Evolutionary conservation across 2,888 invertebrate genomes (phyloP), one percentile per base, ranked within the genome.

Genomic region (Drosophila falleni): DNA sequence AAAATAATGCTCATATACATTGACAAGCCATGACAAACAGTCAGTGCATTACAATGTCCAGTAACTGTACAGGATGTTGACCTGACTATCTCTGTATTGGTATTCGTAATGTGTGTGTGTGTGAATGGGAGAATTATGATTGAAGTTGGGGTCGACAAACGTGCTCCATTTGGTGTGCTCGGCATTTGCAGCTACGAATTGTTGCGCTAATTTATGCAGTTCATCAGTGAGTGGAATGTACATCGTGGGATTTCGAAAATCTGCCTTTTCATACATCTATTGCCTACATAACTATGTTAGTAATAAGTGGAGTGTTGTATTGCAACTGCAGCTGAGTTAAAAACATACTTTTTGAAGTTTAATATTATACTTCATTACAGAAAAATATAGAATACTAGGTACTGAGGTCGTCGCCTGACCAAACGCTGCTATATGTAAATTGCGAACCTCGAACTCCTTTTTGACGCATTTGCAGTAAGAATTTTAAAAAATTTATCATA

Each of bases 141-240:
- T 39, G 11, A 39, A 16, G n/a, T 41, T 41, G 39, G 23, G 37
- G 19, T 26, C 16, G 23, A 26, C 54, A 80, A 67, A 80, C 86
- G 86, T 87, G 83, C 80, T 59, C 42, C 63, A 85, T 73, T 82
- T 82, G 60, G 63, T 68, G 70, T 80, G 31, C 66, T 39, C 55
- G 62, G 83, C 78, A 83, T 87, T 87, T 87, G 70, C 73, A 75
- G 58, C 61, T 74, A 70, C 51, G 55, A 66, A 66, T 58, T 77
- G 49, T 78, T 62, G 49, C 77, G 65, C 67, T 78, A 67, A 82
- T 81, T 87, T 81, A 87, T 73, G 73, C 81, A 72, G 58, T 58
- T 72, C 59, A 49, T 61, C 67, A 58, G 51, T 47, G 46, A 41
- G 42, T 26, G 62, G 67, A 55, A 67, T 76, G 44, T 47, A 46